phyloP scores from a whole-genome alignment of 2,113 vertebrate genomes.

The Leptodactylus fuscus region DNA sequence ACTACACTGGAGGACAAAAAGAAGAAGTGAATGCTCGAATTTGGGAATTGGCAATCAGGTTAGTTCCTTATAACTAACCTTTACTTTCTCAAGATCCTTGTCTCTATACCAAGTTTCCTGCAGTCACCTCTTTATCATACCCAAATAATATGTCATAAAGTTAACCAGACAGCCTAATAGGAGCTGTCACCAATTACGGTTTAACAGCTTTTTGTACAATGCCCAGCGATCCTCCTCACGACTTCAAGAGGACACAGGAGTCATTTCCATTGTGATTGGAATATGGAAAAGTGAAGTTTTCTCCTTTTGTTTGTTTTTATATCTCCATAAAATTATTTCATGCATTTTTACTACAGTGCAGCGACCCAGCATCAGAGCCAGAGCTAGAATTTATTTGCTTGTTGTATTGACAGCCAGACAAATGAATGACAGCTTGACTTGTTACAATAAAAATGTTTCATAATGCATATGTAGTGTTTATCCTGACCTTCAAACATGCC shows the following conservation, averaged over 20 bases:
- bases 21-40: too few species aligned
- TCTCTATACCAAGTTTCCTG: too few species aligned
- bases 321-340: slow-evolving; percentile 20
- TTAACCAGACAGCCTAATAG: background rate
- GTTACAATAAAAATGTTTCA: slow-evolving; percentile 30
- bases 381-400: background rate
- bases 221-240: background rate
- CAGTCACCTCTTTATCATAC: background rate
- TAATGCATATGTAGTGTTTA: background rate
- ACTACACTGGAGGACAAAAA: too few species aligned
- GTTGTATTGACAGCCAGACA: slow-evolving; percentile 23
- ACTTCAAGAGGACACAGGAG: background rate
- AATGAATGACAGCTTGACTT: slow-evolving; percentile 19
- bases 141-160: background rate
- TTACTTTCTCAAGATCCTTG: too few species aligned
- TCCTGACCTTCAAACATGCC: slow-evolving; percentile 15
- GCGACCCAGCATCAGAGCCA: background rate
- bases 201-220: background rate
- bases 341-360: slow-evolving; percentile 10
- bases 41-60: too few species aligned
- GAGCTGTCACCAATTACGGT: background rate
- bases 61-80: too few species aligned
- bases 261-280: background rate
- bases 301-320: background rate
- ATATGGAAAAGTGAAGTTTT: background rate